Conservation (phyloP, 53 echinoderm and acorn worm species). For the Glandiceps talaboti region DNA sequence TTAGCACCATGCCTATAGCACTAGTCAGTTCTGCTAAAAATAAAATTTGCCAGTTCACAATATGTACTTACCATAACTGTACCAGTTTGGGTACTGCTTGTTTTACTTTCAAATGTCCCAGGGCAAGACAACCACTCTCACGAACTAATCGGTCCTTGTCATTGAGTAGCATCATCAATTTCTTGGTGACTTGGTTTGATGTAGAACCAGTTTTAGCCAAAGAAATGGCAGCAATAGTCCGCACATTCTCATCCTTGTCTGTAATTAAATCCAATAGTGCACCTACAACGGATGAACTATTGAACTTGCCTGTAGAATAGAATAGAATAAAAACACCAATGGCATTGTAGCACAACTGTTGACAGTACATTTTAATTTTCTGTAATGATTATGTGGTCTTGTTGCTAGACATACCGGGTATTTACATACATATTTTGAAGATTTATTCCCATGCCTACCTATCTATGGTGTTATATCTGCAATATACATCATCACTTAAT, state of each 20-base stretch:
- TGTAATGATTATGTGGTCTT: too few species aligned
- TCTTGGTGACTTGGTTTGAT: slow-evolving; percentile 29
- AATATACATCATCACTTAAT: too few species aligned
- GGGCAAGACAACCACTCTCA: slow-evolving; percentile 84
- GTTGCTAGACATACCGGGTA: too few species aligned
- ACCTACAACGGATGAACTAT: slow-evolving; percentile 65
- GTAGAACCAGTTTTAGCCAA: slow-evolving; percentile 62
- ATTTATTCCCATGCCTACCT: too few species aligned
- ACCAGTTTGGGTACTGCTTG: slow-evolving; percentile 62
- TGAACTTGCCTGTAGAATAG: slow-evolving; percentile 93
- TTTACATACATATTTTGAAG: too few species aligned
- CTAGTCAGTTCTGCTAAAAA: too few species aligned
- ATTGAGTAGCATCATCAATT: slow-evolving; percentile 51
- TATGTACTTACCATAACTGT: slow-evolving; percentile 64
- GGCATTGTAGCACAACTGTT: too few species aligned
- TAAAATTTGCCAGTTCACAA: too few species aligned
- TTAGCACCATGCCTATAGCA: too few species aligned
- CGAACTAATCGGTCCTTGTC: slow-evolving; percentile 79
- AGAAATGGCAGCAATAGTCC: slow-evolving; percentile 80
- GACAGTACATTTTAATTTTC: too few species aligned
- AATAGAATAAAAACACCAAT: too few species aligned
- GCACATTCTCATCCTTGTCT: slow-evolving; percentile 68
- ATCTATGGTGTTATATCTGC: too few species aligned
- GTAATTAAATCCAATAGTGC: slow-evolving; percentile 84
- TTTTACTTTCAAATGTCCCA: slow-evolving; percentile 79